Evolutionary conservation across 2,797 vertebrate genomes (phyloP), one percentile per base, ranked within the genome.

Genomic region (Labroides dimidiatus): DNA sequence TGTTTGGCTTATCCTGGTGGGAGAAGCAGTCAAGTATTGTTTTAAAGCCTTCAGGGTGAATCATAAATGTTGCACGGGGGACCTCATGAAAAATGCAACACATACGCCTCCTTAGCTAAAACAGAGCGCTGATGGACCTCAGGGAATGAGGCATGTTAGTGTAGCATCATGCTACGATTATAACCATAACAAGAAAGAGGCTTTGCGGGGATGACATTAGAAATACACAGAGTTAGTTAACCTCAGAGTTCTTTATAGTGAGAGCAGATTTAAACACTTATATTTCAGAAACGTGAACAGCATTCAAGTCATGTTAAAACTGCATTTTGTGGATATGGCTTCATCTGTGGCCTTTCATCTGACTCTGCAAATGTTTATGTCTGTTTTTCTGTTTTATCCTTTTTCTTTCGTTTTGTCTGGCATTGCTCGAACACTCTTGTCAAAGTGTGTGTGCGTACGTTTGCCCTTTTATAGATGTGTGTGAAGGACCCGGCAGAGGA

Each of bases 41-140:
- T 93, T 83, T 86, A 83, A 88, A 84, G 84, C 82, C 83, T 88
- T 82, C 59, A 87, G 84, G 85, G 78, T 63, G 63, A 80, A 85
- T 93, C 87, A 93, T 92, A 88, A 93, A 94, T 93, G 87, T 91
- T 93, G 89, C 88, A 92, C 69, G 13, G 76, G 80, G 72, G 75
- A 81, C 61, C 82, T 92, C 79, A 91, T 93, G 85, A 93, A 94
- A 93, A 88, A 93, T 93, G 91, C 89, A 93, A 54, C 19, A 78
- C 62, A 30, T 75, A 76, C 44, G 61, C 67, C 82, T 68, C 85
- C 64, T 76, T 64, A 72, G 81, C 89, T 88, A 85, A 78, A 90
- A 81, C 80, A 69, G 72, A 85, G 67, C 70, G 61, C 69, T 87
- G 87, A 84, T 83, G 82, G 70, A 77, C 84, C 84, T 62, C 70